A percentile compares a stretch with the other conserved stretches of the same genome.
phyloP scores from a whole-genome alignment of 2,888 invertebrate species.

The Acleris holmiana region DNA sequence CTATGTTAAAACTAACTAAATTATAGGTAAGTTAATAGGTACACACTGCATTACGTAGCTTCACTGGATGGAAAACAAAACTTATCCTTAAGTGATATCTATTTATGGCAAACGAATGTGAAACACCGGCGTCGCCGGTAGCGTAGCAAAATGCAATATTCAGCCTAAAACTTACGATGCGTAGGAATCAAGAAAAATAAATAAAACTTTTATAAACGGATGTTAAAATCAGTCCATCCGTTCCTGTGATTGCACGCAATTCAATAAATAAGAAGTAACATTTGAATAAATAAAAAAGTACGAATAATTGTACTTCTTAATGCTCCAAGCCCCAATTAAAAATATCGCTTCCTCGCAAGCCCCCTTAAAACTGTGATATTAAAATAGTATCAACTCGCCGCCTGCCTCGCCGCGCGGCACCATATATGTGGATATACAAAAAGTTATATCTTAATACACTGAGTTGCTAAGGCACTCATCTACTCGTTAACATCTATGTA shows the following conservation, averaged over 20 bases:
- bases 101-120: constrained; percentile 67
- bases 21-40: constrained; percentile 83
- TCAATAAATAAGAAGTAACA: constrained; percentile 63
- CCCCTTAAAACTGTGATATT: constrained; percentile 54
- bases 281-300: constrained; percentile 55
- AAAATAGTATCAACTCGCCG: constrained; percentile 41
- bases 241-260: constrained; percentile 73
- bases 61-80: constrained; percentile 61
- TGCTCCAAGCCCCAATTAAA: constrained; percentile 48
- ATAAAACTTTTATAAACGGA: constrained; percentile 57
- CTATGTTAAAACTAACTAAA: constrained; percentile 85
- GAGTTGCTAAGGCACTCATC: constrained; percentile 84
- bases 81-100: constrained; percentile 47
- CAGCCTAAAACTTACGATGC: constrained; percentile 54
- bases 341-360: constrained; percentile 53
- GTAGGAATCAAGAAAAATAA: constrained; percentile 52
- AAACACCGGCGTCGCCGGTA: constrained; percentile 57
- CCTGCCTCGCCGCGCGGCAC: constrained; percentile 34
- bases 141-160: constrained; percentile 57
- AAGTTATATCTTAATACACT: constrained; percentile 70
- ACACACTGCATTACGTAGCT: constrained; percentile 78
- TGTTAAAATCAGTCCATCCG: constrained; percentile 78
- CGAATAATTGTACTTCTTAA: constrained; percentile 56
- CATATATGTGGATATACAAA: constrained; percentile 63
- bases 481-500: constrained; percentile 65